These are phyloP conservation scores for Lutraria rhynchaena DNA, from an alignment of 1,140 invertebrate genomes.

Conservation along the genomic window DNA sequence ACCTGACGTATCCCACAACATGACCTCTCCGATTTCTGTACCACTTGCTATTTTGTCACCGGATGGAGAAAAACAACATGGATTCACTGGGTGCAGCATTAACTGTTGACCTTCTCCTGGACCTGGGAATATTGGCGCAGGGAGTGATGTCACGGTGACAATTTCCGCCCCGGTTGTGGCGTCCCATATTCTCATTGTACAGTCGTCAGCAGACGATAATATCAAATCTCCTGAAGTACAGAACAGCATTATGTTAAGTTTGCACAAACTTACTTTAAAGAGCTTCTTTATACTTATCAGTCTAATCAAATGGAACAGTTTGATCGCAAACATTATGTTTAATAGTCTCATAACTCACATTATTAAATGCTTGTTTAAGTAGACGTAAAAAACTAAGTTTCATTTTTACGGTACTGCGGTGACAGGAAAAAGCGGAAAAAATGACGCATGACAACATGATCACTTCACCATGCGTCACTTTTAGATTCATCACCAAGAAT, in stretches of 20 bases:
- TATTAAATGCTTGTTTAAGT: not conserved
- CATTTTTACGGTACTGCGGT: no score
- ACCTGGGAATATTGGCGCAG: constrained; percentile 39
- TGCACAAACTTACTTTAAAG: no score
- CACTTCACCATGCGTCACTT: no score
- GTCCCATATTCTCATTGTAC: constrained; percentile 53
- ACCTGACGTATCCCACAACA: constrained; percentile 43
- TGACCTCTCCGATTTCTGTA: constrained; percentile 51
- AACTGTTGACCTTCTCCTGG: constrained; percentile 9
- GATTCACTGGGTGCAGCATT: constrained; percentile 52
- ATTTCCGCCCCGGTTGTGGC: constrained; percentile 49
- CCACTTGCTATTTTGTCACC: constrained; percentile 43
- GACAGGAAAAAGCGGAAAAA: no score
- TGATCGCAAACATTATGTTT: not conserved
- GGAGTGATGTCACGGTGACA: constrained; percentile 51
- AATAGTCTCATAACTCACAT: not conserved
- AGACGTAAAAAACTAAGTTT: no score
- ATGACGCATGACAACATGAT: no score
- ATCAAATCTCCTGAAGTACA: constrained; percentile 38
- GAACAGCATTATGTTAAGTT: not conserved
- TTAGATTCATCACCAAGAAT: no score
- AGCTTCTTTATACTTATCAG: no score
- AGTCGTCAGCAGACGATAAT: constrained; percentile 37
- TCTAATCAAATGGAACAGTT: not conserved
- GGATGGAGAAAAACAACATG: constrained; percentile 37